A percentile compares a stretch with the other conserved stretches of the same genome.
phyloP scores from a whole-genome alignment of 2,113 vertebrate species.

The Corythaeola cristata region DNA sequence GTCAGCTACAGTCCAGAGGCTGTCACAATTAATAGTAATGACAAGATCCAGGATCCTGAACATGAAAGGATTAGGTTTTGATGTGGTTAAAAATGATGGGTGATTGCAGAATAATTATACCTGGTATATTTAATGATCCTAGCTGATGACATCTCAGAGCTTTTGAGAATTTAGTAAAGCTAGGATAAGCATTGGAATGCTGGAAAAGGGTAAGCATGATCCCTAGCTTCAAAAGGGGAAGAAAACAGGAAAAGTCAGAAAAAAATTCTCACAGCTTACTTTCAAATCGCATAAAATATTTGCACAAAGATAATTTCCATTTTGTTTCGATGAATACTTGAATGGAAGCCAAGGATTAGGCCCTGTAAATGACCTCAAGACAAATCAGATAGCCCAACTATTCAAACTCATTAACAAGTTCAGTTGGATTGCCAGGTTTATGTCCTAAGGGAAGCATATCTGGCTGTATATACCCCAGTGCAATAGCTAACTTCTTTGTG shows the following conservation, averaged over 20 bases:
- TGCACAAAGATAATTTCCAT: not conserved
- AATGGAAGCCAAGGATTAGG: not conserved
- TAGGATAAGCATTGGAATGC: not conserved
- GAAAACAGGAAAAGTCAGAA: not conserved
- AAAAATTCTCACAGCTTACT: not conserved
- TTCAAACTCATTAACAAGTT: not conserved
- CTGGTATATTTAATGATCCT: accelerated
- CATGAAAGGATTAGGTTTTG: not conserved
- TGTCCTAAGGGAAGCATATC: not conserved
- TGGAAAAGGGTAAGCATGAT: not conserved
- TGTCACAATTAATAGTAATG: not conserved
- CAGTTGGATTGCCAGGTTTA: not conserved
- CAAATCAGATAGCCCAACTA: not conserved
- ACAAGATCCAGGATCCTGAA: not conserved
- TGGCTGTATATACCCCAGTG: not conserved
- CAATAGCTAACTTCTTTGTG: not conserved
- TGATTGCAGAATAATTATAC: not conserved
- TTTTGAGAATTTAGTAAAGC: not conserved
- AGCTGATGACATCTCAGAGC: not conserved
- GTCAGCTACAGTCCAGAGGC: not conserved
- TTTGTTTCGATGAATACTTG: not conserved
- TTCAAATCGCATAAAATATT: not conserved
- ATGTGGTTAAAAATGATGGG: not conserved
- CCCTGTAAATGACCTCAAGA: not conserved
- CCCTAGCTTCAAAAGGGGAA: not conserved